A percentile compares a stretch with the other conserved stretches of the same genome.
These are phyloP conservation scores for Eriocheir sinensis DNA, from an alignment of 1,140 invertebrate genomes.

Conservation along the genomic window DNA sequence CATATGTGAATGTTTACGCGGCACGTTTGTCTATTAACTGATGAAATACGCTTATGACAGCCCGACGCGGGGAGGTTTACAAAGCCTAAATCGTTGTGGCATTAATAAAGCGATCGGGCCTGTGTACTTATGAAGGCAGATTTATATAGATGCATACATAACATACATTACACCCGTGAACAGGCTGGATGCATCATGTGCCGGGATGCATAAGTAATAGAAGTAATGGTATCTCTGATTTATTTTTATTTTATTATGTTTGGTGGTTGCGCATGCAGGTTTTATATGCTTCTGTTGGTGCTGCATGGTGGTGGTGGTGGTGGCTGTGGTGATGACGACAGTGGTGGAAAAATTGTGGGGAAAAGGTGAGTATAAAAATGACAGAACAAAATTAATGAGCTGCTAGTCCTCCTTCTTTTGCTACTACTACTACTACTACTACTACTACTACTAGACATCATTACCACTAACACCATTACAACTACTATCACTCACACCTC, in stretches of 20 bases:
- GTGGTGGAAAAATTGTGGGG: background rate
- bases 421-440: background rate
- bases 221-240: too few relatives aligned
- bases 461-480: background rate
- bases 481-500: background rate
- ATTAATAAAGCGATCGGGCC: background rate
- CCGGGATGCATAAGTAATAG: too few relatives aligned
- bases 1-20: background rate
- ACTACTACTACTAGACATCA: background rate
- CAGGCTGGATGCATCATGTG: too few relatives aligned
- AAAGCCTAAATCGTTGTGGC: background rate
- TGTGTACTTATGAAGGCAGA: background rate
- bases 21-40: background rate
- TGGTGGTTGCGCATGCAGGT: too few relatives aligned
- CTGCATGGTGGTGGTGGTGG: background rate
- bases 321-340: background rate
- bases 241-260: too few relatives aligned
- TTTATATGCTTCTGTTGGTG: too few relatives aligned
- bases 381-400: too few relatives aligned
- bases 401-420: too few relatives aligned
- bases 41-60: background rate
- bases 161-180: too few relatives aligned
- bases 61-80: too few relatives aligned
- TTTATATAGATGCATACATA: background rate
- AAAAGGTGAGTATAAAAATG: too few relatives aligned